phyloP scores from a whole-genome alignment of 2,113 vertebrate species.

The Fregetta grallaria region DNA sequence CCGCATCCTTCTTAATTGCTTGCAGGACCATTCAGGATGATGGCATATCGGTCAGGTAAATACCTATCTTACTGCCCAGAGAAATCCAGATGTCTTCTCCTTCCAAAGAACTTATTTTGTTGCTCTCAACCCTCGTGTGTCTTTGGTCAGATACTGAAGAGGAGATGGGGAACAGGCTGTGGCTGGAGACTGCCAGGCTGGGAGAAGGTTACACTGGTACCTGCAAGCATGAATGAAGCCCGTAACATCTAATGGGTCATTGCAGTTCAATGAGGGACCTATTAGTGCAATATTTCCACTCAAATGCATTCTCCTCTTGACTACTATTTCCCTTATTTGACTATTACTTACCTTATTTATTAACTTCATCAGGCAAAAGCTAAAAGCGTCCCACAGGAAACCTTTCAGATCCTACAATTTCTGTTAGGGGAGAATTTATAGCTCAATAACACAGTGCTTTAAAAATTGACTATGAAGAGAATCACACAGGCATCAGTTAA shows the following conservation, averaged over 20 bases:
- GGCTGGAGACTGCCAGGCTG: not conserved
- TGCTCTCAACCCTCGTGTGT: not conserved
- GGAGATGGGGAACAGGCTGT: not conserved
- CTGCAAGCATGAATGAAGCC: not conserved
- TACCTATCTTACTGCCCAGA: not conserved
- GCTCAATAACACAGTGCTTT: not conserved
- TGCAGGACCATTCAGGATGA: not conserved
- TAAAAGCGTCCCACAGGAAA: not conserved
- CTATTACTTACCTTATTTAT: constrained; percentile 8
- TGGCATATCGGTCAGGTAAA: not conserved
- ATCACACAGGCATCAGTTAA: not conserved
- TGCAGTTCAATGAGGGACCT: not conserved
- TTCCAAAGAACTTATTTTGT: not conserved
- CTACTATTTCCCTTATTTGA: not conserved
- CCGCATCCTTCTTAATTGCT: fast-evolving
- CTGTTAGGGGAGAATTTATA: not conserved
- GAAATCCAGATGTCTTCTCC: not conserved
- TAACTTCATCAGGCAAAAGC: not conserved
- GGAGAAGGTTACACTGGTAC: not conserved
- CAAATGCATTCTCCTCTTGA: not conserved
- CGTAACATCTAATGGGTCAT: fast-evolving
- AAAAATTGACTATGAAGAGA: not conserved
- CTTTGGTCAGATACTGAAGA: not conserved
- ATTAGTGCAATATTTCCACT: not conserved
- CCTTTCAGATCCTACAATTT: not conserved